Percentiles rank a stretch among this genome's conserved stretches.
phyloP scores from a whole-genome alignment of 2,113 vertebrate genomes.

The Paratilapia polleni region DNA sequence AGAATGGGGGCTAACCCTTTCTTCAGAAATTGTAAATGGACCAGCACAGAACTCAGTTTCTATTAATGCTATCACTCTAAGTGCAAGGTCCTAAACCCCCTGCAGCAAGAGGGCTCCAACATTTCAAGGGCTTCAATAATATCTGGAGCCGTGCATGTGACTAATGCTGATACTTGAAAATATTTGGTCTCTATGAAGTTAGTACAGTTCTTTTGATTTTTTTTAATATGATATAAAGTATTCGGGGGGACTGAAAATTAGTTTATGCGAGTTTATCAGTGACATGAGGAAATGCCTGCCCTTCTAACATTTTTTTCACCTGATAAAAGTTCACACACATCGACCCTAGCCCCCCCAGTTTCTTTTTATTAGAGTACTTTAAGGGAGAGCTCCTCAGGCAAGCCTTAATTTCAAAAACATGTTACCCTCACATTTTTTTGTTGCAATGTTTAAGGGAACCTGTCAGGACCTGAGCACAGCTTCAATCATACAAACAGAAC shows the following conservation, averaged over 20 bases:
- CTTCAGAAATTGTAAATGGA: not conserved
- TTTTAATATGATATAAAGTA: not conserved
- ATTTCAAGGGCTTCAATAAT: not conserved
- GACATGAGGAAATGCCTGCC: slow-evolving; percentile 25
- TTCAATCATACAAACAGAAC: not conserved
- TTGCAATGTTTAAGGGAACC: not conserved
- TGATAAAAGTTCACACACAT: not conserved
- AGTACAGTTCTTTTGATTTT: not conserved
- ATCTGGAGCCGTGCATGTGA: slow-evolving; percentile 25
- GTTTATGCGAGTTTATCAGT: slow-evolving; percentile 32
- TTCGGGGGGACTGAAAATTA: slow-evolving; percentile 4
- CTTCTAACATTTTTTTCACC: slow-evolving; percentile 14
- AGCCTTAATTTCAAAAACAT: not conserved
- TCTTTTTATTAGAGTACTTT: slow-evolving; percentile 13
- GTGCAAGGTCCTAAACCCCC: not conserved
- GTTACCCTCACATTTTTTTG: not conserved
- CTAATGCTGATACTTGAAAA: not conserved
- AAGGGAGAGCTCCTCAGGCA: not conserved
- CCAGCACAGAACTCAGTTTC: not conserved
- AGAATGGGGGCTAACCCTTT: not conserved
- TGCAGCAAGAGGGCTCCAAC: not conserved
- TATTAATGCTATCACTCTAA: not conserved
- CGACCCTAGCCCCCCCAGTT: not conserved
- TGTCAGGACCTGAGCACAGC: not conserved
- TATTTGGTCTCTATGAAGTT: not conserved